Evolutionary conservation across 2,888 invertebrate species (phyloP).

Genomic region (Leucophenga montana): DNA sequence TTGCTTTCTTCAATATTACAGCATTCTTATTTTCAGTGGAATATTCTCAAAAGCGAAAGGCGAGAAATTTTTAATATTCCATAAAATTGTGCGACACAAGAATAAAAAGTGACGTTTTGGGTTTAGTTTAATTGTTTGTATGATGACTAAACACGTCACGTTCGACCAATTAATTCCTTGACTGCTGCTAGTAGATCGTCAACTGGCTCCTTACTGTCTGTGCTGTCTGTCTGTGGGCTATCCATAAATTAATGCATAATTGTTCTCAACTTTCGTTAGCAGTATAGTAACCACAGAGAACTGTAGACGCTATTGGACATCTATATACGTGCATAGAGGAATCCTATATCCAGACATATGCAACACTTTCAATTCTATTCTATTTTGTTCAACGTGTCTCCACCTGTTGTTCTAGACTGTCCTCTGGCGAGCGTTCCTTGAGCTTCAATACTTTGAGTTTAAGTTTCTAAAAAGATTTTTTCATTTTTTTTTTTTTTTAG

Average conservation of each 20-base stretch:
- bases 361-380: slow-evolving; percentile 3
- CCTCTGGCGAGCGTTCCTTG: too few relatives aligned
- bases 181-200: neutral
- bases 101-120: too few relatives aligned
- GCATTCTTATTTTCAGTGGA: too few relatives aligned
- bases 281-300: too few relatives aligned
- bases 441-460: too few relatives aligned
- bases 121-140: too few relatives aligned
- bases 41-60: too few relatives aligned
- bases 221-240: slow-evolving; percentile 33
- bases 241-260: slow-evolving; percentile 58
- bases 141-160: slow-evolving; percentile 25
- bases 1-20: slow-evolving; percentile 1
- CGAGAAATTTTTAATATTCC: too few relatives aligned
- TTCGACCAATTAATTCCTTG: slow-evolving; percentile 34
- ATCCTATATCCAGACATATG: neutral
- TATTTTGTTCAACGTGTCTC: neutral
- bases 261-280: slow-evolving; percentile 24
- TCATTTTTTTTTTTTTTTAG: too few relatives aligned
- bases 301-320: too few relatives aligned
- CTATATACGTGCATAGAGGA: neutral
- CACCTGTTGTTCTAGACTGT: slow-evolving; percentile 6
- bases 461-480: too few relatives aligned
- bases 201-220: slow-evolving; percentile 34
- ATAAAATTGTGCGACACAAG: too few relatives aligned